Percentiles rank a stretch among this genome's conserved stretches.
Conservation (phyloP, 2,113 vertebrate species). For the Pseudorectes ferrugineus region DNA sequence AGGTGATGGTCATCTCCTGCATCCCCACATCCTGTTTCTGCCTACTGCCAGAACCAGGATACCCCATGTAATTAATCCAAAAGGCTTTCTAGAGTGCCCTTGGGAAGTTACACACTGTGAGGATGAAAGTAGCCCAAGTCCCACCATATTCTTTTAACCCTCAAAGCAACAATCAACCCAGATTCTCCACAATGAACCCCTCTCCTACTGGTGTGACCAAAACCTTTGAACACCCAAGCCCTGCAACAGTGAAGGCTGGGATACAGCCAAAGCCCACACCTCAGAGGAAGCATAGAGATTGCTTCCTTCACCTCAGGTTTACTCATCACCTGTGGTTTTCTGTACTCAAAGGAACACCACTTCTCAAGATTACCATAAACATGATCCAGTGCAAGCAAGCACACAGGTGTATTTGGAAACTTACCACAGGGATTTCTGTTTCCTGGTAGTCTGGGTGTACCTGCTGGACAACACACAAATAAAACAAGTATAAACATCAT, state of each 20-base stretch:
- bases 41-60: not conserved
- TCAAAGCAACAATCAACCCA: not conserved
- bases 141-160: not conserved
- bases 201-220: not conserved
- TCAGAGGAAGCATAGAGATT: not conserved
- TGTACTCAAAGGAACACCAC: not conserved
- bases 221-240: not conserved
- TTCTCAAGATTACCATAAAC: not conserved
- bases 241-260: not conserved
- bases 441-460: conserved; percentile 43
- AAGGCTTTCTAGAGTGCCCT: not conserved
- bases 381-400: not conserved
- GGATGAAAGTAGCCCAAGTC: not conserved
- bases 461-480: not conserved
- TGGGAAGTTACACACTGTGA: not conserved
- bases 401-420: not conserved
- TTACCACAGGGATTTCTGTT: conserved; percentile 32
- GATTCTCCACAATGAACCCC: not conserved
- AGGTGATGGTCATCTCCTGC: not conserved
- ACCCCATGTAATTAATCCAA: not conserved
- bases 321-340: not conserved
- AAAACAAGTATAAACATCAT: not conserved
- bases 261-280: not conserved
- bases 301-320: not conserved
- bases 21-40: not conserved